Evolutionary conservation across 2,797 vertebrate genomes (phyloP), one percentile per base, ranked within the genome.

Genomic region (Emydoidea blandingii): DNA sequence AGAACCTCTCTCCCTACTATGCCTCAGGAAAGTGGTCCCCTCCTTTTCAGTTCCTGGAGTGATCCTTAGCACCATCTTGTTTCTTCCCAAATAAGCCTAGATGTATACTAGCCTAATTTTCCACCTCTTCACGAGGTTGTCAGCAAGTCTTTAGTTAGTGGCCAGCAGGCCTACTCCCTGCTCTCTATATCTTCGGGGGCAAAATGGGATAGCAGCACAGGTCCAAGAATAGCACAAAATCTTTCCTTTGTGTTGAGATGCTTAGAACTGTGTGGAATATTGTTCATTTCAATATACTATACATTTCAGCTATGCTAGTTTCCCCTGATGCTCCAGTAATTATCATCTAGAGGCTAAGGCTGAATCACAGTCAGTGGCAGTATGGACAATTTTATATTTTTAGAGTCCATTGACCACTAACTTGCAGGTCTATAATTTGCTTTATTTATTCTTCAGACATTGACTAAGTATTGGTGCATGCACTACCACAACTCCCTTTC

Each of bases 381-480:
- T 23, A 2, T 16, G 86, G 93, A 56, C 57, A 88, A 8, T 52
- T 95, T 54, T 72, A 15, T 65, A 76, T 86, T 91, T 95, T 93
- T 81, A 92, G 88, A 96, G 59, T n/a, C 59, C 91, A 65, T 95
- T 95, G 96, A 79, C 57, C 79, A 74, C 85, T 54, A 87, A 76
- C 86, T 74, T 89, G 27, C 14, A 92, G 90, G 81, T 74, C 88
- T 54, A 2, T 59, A 25, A 59, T 68, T 79, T 89, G 79, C 83
- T 96, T n/a, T 80, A 88, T 93, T 89, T 95, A 2, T 79, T 91
- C 79, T 92, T 90, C 91, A 96, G 86, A 93, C 53, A 76, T 86
- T 95, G 74, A 85, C 88, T 92, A 90, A 85, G 54, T 91, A 88
- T 56, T 89, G 83, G 23, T 89, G 81, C 76, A 59, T 80, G 74